Percentiles rank a stretch among this genome's conserved stretches.
Evolutionary conservation across 2,113 vertebrate genomes (phyloP).

Genomic region (Petaurus breviceps): DNA sequence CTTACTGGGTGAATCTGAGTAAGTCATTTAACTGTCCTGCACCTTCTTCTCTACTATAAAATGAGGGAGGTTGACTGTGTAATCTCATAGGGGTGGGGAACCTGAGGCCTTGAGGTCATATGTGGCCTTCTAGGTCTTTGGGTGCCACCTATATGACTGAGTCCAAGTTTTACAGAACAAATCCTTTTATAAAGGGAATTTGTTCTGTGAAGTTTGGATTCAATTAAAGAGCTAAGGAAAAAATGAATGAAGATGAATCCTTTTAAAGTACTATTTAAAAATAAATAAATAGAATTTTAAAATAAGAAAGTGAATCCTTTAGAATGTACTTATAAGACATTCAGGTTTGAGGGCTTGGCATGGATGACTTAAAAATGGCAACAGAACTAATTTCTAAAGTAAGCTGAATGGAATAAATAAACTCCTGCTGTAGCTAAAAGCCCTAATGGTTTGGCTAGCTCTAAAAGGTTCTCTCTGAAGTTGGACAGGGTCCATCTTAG

Average conservation of each 20-base stretch:
- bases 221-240: neutral
- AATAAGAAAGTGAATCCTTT: neutral
- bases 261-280: neutral
- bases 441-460: neutral
- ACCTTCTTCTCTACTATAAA: neutral
- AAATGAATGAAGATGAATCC: neutral
- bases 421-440: neutral
- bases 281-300: no score
- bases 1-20: neutral
- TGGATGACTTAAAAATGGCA: neutral
- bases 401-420: neutral
- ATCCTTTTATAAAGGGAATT: no score
- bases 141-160: no score
- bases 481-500: neutral
- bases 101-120: no score
- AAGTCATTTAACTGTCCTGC: neutral
- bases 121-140: no score
- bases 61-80: neutral
- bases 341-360: neutral
- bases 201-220: no score
- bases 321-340: neutral
- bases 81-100: neutral
- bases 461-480: neutral
- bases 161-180: no score
- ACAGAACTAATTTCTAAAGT: slow-evolving; percentile 8